phyloP scores from a whole-genome alignment of 2,888 invertebrate genomes.

The Osmoderma eremita region DNA sequence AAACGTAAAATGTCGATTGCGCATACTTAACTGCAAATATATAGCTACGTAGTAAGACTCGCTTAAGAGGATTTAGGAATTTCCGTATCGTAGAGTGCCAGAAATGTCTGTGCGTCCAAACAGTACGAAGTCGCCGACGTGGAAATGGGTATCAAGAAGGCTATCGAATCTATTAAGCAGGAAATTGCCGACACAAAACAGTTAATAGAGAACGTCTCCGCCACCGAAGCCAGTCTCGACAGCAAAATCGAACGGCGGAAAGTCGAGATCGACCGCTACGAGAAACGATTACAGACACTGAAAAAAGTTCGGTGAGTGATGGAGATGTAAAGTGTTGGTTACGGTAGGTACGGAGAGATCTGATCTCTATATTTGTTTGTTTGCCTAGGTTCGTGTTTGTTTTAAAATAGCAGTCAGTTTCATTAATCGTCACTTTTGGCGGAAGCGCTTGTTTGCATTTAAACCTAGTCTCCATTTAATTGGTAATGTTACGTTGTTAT shows the following conservation, averaged over 20 bases:
- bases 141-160: constrained; percentile 80
- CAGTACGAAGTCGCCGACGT: constrained; percentile 86
- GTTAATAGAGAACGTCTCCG: constrained; percentile 85
- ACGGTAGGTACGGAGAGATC: neutral
- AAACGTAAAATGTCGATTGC: no score
- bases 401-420: neutral
- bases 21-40: no score
- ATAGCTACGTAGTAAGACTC: no score
- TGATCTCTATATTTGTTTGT: constrained; percentile 7
- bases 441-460: neutral
- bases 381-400: neutral
- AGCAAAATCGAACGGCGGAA: constrained; percentile 91
- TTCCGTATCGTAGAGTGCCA: constrained; percentile 68
- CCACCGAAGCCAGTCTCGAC: constrained; percentile 89
- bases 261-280: constrained; percentile 90
- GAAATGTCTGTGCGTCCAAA: constrained; percentile 81
- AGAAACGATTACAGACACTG: constrained; percentile 91
- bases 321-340: constrained; percentile 10
- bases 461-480: no score
- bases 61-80: constrained; percentile 1
- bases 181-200: constrained; percentile 79
- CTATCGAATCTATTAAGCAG: constrained; percentile 74
- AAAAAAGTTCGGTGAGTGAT: constrained; percentile 84
- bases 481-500: no score
- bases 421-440: neutral